Base-by-base conservation (phyloP, 2,888 invertebrate genomes). In the Eupithecia exiguata region DNA sequence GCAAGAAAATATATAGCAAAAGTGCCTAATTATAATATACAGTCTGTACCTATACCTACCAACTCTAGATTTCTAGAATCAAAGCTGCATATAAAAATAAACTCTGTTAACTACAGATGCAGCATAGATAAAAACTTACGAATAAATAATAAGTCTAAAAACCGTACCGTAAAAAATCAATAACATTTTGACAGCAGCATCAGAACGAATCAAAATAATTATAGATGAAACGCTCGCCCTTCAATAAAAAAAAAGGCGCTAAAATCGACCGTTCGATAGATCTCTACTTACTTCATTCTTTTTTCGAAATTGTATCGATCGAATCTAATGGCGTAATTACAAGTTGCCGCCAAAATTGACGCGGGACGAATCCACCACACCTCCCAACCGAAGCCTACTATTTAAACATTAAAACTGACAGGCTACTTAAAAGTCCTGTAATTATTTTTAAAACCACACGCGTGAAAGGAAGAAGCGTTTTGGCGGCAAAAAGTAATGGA, bases 361-460 rank as follows among this genome's bases (percentile, higher is more conserved):
- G 71, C 72, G 72, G 76, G 76, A 73, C 74, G 77, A 69, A 36
- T 83, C 87, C 83, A 87, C 78, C 83, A 80, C 78, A 78, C 77
- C 79, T 74, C 74, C 72, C 35, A 62, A 69, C 75, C 83, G 80
- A 88, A 90, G 87, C 88, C 92, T 92, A 90, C 92, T 92, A 94
- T 94, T 94, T 94, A 92, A 90, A 89, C 93, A 94, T 94, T 94
- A 94, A 84, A 79, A 92, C 87, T 93, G 94, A 93, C 94, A 92
- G 92, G 85, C 91, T 91, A 89, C 90, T 92, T 92, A 92, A 87
- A 88, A 89, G 85, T 88, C 87, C 86, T 91, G 88, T 93, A 92
- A 94, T 94, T 93, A 93, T 91, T 89, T 90, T 89, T 83, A 79
- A 88, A 89, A 87, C 88, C 85, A 86, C 84, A 86, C 87, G 87